These are phyloP conservation scores for Pocota personata DNA, from an alignment of 2,888 invertebrate species.

Conservation along the genomic window DNA sequence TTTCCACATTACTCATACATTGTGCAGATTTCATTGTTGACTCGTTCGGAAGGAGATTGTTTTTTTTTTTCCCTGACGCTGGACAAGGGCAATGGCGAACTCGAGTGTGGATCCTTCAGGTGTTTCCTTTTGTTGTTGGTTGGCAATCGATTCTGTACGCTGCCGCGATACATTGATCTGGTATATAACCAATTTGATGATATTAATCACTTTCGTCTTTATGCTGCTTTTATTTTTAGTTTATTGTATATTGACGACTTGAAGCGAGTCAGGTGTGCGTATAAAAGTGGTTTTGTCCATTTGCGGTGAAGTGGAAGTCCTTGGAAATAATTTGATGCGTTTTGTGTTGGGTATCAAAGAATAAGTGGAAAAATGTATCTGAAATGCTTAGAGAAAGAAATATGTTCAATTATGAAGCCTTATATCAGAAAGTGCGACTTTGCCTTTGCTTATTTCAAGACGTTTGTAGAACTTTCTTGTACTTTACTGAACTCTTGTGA, in stretches of 20 bases:
- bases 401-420: too few species aligned
- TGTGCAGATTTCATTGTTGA: conserved; percentile 40
- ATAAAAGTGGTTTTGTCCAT: conserved; percentile 20
- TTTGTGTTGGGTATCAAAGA: background rate
- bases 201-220: conserved; percentile 61
- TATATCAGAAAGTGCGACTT: too few species aligned
- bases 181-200: conserved; percentile 54
- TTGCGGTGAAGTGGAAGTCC: conserved; percentile 44
- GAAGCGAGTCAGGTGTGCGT: conserved; percentile 43
- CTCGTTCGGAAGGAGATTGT: conserved; percentile 19
- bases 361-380: background rate
- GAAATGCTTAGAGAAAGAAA: too few species aligned
- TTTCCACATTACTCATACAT: conserved; percentile 44
- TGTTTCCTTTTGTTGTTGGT: conserved; percentile 37
- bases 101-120: conserved; percentile 47
- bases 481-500: too few species aligned
- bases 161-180: conserved; percentile 16
- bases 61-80: background rate
- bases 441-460: too few species aligned
- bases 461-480: too few species aligned
- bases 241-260: conserved; percentile 28
- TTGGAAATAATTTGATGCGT: conserved; percentile 27
- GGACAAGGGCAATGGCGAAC: conserved; percentile 12
- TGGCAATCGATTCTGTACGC: conserved; percentile 45
- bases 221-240: background rate